Base-by-base conservation (phyloP, 2,888 invertebrate genomes). In the Ornithoptera priamus region DNA sequence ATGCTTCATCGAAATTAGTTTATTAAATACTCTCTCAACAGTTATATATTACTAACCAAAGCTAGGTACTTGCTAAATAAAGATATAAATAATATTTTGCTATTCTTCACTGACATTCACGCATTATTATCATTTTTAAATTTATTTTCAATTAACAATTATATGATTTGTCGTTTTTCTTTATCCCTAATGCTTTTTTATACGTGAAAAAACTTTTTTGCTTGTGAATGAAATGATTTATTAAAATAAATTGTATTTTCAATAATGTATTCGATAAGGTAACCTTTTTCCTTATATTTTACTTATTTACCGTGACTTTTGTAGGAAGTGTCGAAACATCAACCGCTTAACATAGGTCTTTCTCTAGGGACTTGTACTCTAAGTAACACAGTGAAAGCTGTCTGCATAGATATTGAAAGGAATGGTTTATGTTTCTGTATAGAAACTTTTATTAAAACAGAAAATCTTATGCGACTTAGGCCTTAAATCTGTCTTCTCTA, bases 291-390 rank as follows among this genome's bases (percentile, higher is more conserved):
- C 59, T 30, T 24, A 7, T 59, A 7, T 30, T 30, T 30, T 30
- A 22, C 30, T 59, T 36, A n/a, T 57, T 50, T 61, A 56, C 30
- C 53, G 61, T 56, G 58, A 50, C 24, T 36, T 60, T 59, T 39
- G 39, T 59, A 39, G 42, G 18, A 63, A 63, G 53, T 70, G 70
- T 70, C 66, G 24, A 70, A 62, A 42, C 66, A 63, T 62, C 66
- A 70, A 50, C 12, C 53, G 53, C 63, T 63, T 70, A 67, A 67
- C 70, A 59, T 56, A 70, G 70, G 67, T 67, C 24, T 42, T 50
- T 67, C 70, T 70, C 70, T 22, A n/a, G 70, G 60, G 70, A 70
- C 66, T 22, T 60, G 53, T 59, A 24, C 60, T 46, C 60, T 60
- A 18, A 61, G 69, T 58, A 62, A 63, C 53, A 63, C 53, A 70